Evolutionary conservation across 2,113 vertebrate genomes (phyloP).

Genomic region (Anthoscopus minutus): DNA sequence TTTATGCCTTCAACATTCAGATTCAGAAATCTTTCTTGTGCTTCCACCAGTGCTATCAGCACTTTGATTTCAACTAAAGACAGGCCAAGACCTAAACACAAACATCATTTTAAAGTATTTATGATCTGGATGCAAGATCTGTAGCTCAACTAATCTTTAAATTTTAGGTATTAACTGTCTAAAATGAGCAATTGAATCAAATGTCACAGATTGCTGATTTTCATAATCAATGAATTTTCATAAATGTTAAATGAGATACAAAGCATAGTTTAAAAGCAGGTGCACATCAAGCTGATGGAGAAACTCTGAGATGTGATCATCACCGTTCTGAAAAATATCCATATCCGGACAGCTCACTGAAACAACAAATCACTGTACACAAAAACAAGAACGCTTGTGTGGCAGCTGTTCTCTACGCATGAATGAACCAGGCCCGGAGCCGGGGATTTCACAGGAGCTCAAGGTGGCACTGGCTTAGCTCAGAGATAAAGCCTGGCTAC

Average conservation of each 20-base stretch:
- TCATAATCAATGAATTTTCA: background rate
- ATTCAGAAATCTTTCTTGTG: background rate
- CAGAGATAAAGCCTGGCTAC: background rate
- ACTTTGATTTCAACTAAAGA: background rate
- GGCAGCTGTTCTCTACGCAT: background rate
- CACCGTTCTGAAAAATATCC: background rate
- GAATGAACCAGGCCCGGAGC: background rate
- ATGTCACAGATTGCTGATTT: background rate
- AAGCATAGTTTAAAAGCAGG: background rate
- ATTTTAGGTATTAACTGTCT: background rate
- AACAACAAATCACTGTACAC: background rate
- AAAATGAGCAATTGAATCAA: background rate
- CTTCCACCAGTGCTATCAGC: background rate
- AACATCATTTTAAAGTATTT: background rate
- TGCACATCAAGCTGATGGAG: background rate
- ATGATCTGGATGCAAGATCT: background rate
- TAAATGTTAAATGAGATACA: background rate
- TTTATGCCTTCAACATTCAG: background rate
- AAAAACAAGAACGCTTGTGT: background rate
- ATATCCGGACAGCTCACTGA: constrained; percentile 10
- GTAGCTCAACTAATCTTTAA: background rate
- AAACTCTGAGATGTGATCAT: background rate
- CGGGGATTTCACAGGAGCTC: background rate
- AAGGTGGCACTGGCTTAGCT: background rate
- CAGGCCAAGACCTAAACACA: background rate